These are phyloP conservation scores for Pachyseris speciosa DNA, from an alignment of 64 coral and sea anemone species.

Conservation along the genomic window DNA sequence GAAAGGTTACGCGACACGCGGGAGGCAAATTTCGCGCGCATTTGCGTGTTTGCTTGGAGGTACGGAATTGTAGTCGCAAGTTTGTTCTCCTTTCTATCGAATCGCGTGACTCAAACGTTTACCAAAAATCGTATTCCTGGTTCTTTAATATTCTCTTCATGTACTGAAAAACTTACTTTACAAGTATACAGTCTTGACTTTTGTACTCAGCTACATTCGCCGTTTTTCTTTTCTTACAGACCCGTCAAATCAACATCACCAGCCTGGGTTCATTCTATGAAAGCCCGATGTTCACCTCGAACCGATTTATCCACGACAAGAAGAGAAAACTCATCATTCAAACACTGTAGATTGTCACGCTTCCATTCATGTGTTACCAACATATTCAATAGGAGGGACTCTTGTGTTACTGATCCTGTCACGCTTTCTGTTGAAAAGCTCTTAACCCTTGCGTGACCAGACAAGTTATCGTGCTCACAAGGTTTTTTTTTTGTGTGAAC, in stretches of 20 bases:
- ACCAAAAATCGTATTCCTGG: no score
- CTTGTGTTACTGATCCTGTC: neutral
- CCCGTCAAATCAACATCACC: slow-evolving; percentile 88
- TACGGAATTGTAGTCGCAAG: no score
- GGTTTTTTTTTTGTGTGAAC: no score
- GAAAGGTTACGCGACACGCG: no score
- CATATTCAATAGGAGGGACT: neutral
- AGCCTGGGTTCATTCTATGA: slow-evolving; percentile 94
- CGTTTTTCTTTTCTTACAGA: slow-evolving; percentile 54
- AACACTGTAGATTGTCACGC: slow-evolving; percentile 52
- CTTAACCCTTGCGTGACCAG: neutral
- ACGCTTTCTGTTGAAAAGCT: neutral
- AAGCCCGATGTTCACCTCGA: slow-evolving; percentile 79
- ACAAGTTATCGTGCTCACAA: neutral
- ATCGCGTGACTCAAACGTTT: no score
- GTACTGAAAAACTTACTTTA: no score
- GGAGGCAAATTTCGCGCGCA: no score
- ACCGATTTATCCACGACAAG: slow-evolving; percentile 94
- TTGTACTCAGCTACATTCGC: neutral
- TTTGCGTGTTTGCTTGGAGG: no score
- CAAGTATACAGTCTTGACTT: no score
- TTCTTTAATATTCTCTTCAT: no score
- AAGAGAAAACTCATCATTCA: slow-evolving; percentile 96
- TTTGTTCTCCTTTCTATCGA: no score
- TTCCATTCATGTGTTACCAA: neutral